phyloP scores from a whole-genome alignment of 1,140 invertebrate species.

The Drosophila paulistorum region DNA sequence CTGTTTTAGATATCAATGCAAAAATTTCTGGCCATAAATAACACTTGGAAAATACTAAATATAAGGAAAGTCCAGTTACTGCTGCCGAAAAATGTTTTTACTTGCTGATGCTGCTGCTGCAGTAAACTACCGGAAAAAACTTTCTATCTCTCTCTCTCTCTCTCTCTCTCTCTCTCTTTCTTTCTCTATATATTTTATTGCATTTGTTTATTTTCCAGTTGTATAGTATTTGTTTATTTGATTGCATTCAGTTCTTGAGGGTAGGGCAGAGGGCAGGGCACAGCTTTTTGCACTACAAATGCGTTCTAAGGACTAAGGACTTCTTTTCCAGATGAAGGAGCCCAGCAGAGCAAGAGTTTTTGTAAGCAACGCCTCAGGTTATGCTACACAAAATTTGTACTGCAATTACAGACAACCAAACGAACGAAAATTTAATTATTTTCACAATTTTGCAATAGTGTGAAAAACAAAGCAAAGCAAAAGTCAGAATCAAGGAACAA shows the following conservation, averaged over 20 bases:
- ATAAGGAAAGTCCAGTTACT: conserved; percentile 19
- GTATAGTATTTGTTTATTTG: conserved; percentile 53
- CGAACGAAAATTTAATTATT: conserved; percentile 74
- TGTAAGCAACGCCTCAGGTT: conserved; percentile 41
- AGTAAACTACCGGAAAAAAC: conserved; percentile 20
- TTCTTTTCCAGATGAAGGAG: no score
- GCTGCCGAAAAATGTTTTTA: conserved; percentile 1
- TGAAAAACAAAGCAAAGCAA: conserved; percentile 18
- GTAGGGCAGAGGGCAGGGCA: neutral
- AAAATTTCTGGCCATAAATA: conserved; percentile 18
- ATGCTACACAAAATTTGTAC: conserved; percentile 32
- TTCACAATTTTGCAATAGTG: conserved; percentile 60
- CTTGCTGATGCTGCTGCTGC: conserved; percentile 6
- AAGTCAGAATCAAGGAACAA: conserved; percentile 68
- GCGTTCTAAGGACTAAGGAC: no score
- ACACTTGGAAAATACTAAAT: conserved; percentile 38
- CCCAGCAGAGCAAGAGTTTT: conserved; percentile 22
- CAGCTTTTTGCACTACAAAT: no score
- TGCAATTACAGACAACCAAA: conserved; percentile 65
- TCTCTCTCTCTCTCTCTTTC: neutral
- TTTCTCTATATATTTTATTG: conserved; percentile 15
- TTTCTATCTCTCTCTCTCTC: no score
- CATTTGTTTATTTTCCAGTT: conserved; percentile 47
- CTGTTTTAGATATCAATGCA: neutral
- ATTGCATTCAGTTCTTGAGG: conserved; percentile 46